Conservation (phyloP, 2,888 invertebrate species). For the Elmis aenea region DNA sequence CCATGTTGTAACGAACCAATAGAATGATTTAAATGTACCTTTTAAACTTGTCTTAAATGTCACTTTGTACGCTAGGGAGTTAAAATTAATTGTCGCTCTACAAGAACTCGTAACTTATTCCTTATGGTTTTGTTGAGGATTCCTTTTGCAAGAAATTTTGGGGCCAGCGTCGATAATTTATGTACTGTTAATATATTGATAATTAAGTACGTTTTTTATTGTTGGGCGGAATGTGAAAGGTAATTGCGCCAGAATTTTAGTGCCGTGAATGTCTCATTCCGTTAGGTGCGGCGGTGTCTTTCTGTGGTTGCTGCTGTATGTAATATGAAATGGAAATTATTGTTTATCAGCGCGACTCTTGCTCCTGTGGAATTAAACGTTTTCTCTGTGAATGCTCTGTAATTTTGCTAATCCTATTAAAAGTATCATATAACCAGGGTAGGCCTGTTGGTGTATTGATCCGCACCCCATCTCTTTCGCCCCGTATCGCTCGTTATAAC, state of each 20-base stretch:
- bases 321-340: no score
- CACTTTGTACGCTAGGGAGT: conserved; percentile 21
- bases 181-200: no score
- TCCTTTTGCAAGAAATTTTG: no score
- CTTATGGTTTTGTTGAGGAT: conserved; percentile 13
- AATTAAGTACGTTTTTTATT: no score
- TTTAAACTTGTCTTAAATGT: conserved; percentile 19
- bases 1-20: conserved; percentile 12
- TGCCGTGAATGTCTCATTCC: no score
- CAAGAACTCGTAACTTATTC: conserved; percentile 15
- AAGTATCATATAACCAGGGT: conserved; percentile 46
- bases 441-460: conserved; percentile 45
- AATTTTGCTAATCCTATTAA: conserved; percentile 48
- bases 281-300: no score
- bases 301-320: no score
- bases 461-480: conserved; percentile 32
- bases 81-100: conserved; percentile 20
- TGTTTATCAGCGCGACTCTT: no score
- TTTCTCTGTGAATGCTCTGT: conserved; percentile 42
- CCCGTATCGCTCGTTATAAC: conserved; percentile 23
- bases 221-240: no score
- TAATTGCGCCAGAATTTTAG: no score
- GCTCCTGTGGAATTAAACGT: conserved; percentile 44
- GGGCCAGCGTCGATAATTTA: no score
- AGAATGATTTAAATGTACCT: conserved; percentile 9